Base-by-base conservation (phyloP, 1,140 invertebrate species). In the Drosophila aff. region DNA sequence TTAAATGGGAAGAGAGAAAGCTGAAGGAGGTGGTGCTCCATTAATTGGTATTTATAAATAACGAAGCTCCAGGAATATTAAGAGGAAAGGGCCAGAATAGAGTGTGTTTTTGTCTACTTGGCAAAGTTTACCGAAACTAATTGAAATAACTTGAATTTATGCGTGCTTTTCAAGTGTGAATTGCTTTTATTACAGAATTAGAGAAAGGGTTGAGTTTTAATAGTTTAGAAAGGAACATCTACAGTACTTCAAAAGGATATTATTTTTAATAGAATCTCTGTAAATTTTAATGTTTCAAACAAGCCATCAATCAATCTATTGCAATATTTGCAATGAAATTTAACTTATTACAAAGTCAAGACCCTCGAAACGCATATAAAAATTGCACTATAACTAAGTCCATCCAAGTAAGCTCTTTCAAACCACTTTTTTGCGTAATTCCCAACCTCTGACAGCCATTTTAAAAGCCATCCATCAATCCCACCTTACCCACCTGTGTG, bases 11-110 rank as follows among this genome's bases (percentile, higher is more conserved):
- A 10, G 31, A 26, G 21, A n/a, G 33, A 13, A 28, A 64, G n/a
- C 58, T 53, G 15, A 67, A 71, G 62, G 23, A 55, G 67, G 0
- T 49, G 47, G 40, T 68, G 47, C 31, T 44, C 41, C 73, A 77
- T 77, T 57, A 57, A 71, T 47, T 71, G 67, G 55, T 71, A 71
- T 71, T 71, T 71, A 71, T 71, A 71, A 55, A 71, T 71, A 71
- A 68, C 23, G 64, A 57, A 67, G 62, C 47, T 13, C 21, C 1
- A 13, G 8, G 61, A 66, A 66, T 66, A 66, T 38, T 41, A 36
- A 53, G 31, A 46, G 44, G 69, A 33, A 58, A 44, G 31, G 23
- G 7, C 16, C 16, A 16, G n/a, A 31, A 36, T 49, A 40, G n/a
- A 26, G 31, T 23, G 8, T 21, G 28, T 38, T 36, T 15, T 15